Conservation (phyloP, 2,888 invertebrate species). For the Operophtera brumata region DNA sequence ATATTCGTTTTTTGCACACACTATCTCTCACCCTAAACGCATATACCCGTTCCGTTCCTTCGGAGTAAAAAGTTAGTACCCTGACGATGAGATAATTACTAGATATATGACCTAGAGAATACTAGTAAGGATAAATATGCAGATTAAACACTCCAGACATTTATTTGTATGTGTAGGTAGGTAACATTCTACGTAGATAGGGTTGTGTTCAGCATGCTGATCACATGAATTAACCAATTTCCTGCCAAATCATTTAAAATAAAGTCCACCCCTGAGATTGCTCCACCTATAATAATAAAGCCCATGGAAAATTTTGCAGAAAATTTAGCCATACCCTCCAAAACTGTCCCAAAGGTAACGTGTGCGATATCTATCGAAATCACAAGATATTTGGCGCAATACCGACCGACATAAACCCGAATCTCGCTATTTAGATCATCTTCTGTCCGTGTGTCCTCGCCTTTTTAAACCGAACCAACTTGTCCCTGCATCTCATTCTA, state of each 20-base stretch:
- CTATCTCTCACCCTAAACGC: too few species aligned
- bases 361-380: slow-evolving; percentile 31
- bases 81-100: too few species aligned
- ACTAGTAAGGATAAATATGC: too few species aligned
- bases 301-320: slow-evolving; percentile 11
- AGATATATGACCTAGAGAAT: too few species aligned
- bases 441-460: slow-evolving; percentile 51
- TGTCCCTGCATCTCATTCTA: slow-evolving; percentile 11
- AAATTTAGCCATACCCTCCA: slow-evolving; percentile 21
- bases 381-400: slow-evolving; percentile 50
- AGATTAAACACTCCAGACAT: too few species aligned
- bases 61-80: too few species aligned
- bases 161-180: background rate
- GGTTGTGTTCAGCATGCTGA: too few species aligned
- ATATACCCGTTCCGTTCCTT: too few species aligned
- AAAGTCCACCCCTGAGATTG: slow-evolving; percentile 9
- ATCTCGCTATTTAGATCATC: slow-evolving; percentile 72
- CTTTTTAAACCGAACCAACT: slow-evolving; percentile 37
- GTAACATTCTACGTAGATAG: too few species aligned
- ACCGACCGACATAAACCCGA: slow-evolving; percentile 60
- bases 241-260: background rate
- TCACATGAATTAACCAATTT: too few species aligned
- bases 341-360: slow-evolving; percentile 28
- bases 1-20: too few species aligned
- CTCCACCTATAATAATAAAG: slow-evolving; percentile 24